Conservation (phyloP, 2,113 vertebrate species). For the Asarcornis scutulata region DNA sequence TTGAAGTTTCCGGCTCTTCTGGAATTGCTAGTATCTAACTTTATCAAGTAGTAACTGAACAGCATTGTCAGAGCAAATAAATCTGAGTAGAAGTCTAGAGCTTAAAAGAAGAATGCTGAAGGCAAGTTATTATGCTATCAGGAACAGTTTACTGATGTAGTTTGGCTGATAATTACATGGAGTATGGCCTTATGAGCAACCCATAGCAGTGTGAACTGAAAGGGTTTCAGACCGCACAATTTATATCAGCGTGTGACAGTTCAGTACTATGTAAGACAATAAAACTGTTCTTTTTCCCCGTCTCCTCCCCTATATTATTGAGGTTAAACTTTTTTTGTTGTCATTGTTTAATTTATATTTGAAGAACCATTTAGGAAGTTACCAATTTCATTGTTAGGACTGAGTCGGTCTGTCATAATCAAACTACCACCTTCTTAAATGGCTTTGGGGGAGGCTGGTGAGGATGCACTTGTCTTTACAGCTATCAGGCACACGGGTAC, state of each 20-base stretch:
- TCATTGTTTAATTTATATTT: background rate
- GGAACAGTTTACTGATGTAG: conserved; percentile 16
- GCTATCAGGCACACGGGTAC: background rate
- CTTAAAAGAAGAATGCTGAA: conserved; percentile 40
- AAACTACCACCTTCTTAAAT: background rate
- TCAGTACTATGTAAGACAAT: background rate
- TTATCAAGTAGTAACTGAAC: background rate
- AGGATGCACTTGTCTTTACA: background rate
- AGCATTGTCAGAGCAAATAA: conserved; percentile 55
- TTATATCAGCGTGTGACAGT: background rate
- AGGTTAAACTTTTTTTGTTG: background rate
- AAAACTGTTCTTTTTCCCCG: background rate
- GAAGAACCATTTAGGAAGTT: background rate
- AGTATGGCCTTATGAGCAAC: background rate
- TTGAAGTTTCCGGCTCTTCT: background rate
- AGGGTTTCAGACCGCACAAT: background rate
- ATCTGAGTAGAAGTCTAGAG: background rate
- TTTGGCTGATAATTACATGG: conserved; percentile 38
- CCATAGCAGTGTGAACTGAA: background rate
- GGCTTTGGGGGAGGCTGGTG: background rate
- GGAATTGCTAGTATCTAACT: background rate
- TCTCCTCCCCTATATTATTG: background rate
- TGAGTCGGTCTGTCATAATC: background rate
- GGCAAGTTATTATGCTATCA: conserved; percentile 30
- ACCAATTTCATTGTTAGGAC: background rate